Evolutionary conservation across 2,113 vertebrate genomes (phyloP), one percentile per base, ranked within the genome.

Genomic region (Eidolon helvum): DNA sequence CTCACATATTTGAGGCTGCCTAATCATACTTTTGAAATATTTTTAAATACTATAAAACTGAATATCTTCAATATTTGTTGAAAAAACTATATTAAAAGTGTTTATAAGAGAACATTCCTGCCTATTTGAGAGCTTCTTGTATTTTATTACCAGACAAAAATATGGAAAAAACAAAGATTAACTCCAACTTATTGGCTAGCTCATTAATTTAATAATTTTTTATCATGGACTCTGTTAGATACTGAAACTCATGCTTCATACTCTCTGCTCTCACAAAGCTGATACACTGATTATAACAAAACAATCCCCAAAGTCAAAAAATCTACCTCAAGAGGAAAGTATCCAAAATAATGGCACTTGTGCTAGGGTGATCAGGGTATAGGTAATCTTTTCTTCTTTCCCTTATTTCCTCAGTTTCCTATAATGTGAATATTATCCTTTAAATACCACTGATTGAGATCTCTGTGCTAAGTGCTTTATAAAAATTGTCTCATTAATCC

Each of bases 11-110:
- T 90, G 53, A 91, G 24, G 30, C 28, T 91, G 26, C 24, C 59
- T 93, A 65, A 86, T 88, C 30, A 72, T 74, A 74, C 7, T 80
- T 95, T 86, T 84, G 72, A 63, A 35, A 63, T 96, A 78, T 68
- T 96, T 65, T 96, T 69, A 95, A 82, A 59, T 77, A 78, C 38
- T 71, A 38, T 48, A 94, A 96, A 85, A 91, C 50, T 40, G 1
- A 89, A 96, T 38, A 68, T 63, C 26, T 91, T 93, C 18, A 38
- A 79, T 91, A 69, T 66, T 92, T 96, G 21, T 83, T 74, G 30
- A 63, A 89, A 93, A 92, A 95, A 5, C 15, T 57, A 2, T 48
- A 72, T 40, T 1, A 57, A 86, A 92, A 65, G 61, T 40, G 7
- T 84, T 94, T 91, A 40, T n/a, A 43, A 95, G 72, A 86, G 28